Evolutionary conservation across 2,888 invertebrate species (phyloP).

Genomic region (Exocentrus adspersus): DNA sequence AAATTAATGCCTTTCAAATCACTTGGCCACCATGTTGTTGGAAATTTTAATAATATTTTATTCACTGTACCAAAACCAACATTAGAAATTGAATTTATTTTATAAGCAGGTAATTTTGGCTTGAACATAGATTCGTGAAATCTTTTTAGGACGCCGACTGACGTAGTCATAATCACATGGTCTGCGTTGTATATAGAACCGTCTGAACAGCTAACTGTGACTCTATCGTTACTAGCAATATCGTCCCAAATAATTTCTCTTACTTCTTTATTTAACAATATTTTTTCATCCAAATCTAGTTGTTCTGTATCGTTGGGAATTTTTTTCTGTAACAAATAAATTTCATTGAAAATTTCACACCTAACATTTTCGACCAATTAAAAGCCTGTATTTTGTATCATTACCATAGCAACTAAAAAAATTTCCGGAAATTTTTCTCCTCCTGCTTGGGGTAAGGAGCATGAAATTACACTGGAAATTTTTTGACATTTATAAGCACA

Average conservation of each 20-base stretch:
- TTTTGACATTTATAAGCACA: too few relatives aligned
- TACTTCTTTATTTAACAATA: conserved; percentile 58
- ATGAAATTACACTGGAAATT: too few relatives aligned
- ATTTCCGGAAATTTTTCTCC: too few relatives aligned
- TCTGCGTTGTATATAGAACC: conserved; percentile 68
- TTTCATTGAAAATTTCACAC: too few relatives aligned
- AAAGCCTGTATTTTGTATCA: too few relatives aligned
- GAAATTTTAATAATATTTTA: conserved; percentile 75
- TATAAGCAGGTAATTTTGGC: conserved; percentile 67
- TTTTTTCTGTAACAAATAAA: conserved; percentile 56
- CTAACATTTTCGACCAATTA: too few relatives aligned
- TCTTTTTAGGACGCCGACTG: conserved; percentile 76
- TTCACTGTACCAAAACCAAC: conserved; percentile 73
- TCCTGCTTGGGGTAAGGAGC: too few relatives aligned
- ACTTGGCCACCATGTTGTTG: conserved; percentile 72
- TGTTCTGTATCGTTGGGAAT: conserved; percentile 50
- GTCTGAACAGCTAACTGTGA: conserved; percentile 65
- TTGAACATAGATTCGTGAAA: conserved; percentile 66
- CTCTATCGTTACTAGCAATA: conserved; percentile 46
- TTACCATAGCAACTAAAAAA: too few relatives aligned
- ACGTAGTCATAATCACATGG: conserved; percentile 74
- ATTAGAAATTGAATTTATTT: conserved; percentile 68
- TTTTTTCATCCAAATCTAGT: conserved; percentile 55
- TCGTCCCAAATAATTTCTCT: conserved; percentile 53
- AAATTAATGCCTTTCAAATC: conserved; percentile 67